Evolutionary conservation across 2,797 vertebrate species (phyloP).

Genomic region (Nannoperca obscura): DNA sequence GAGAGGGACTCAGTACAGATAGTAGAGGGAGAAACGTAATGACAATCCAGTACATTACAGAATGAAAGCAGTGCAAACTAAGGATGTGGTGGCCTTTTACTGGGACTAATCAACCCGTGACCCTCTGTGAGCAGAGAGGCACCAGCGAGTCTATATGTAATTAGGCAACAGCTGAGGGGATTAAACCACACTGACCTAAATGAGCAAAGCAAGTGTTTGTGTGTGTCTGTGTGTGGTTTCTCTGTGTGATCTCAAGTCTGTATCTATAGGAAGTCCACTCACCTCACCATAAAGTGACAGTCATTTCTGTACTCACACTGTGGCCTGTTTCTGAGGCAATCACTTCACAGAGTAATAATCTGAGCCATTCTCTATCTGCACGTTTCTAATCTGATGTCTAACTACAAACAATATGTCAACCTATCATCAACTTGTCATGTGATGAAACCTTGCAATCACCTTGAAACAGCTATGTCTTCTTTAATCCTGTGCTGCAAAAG

Average conservation of each 20-base stretch:
- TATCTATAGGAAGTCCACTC: slow-evolving; percentile 46
- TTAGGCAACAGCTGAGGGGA: slow-evolving; percentile 69
- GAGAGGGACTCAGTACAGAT: not conserved
- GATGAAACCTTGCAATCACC: slow-evolving; percentile 9
- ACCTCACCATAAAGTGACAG: slow-evolving; percentile 49
- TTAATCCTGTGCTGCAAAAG: not conserved
- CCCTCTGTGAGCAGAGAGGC: slow-evolving; percentile 39
- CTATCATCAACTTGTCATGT: not conserved
- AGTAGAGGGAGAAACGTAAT: not conserved
- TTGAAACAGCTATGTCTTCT: not conserved
- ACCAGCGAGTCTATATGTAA: slow-evolving; percentile 65
- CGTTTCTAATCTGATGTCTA: slow-evolving; percentile 17
- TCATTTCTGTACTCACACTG: slow-evolving; percentile 14
- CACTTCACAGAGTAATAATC: not conserved
- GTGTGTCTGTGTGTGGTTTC: not conserved
- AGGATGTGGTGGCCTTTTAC: slow-evolving; percentile 6
- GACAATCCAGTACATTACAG: not conserved
- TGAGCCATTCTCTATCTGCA: not conserved
- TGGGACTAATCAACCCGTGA: slow-evolving; percentile 58
- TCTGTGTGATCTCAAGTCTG: slow-evolving; percentile 23
- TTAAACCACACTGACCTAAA: slow-evolving; percentile 74
- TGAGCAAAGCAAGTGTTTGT: slow-evolving; percentile 32
- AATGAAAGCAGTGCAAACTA: slow-evolving; percentile 2
- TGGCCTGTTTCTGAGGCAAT: slow-evolving; percentile 62
- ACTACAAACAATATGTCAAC: not conserved